These are phyloP conservation scores for Nannobrachium achirus DNA, from an alignment of 2,113 vertebrate genomes.

Conservation along the genomic window DNA sequence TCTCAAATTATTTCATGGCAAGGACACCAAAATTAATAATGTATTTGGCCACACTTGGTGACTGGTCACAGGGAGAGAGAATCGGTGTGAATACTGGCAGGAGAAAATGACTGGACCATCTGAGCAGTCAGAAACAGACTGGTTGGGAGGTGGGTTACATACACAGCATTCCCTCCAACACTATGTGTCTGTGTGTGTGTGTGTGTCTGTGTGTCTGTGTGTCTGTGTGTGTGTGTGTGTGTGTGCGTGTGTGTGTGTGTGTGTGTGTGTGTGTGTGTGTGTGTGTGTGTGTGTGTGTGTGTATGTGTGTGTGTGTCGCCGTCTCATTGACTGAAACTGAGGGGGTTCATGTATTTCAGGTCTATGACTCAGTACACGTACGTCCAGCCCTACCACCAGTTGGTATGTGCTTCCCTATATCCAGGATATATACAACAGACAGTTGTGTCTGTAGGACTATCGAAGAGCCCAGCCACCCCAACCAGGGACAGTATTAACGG, in stretches of 20 bases:
- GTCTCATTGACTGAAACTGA: no score
- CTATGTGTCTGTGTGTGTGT: conserved; percentile 8
- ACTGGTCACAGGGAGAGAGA: conserved; percentile 38
- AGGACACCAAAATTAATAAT: not conserved
- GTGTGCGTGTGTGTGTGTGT: no score
- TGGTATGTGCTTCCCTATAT: no score
- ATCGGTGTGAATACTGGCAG: conserved; percentile 54
- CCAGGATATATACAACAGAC: no score
- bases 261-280: conserved; percentile 10
- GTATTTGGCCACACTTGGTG: conserved; percentile 40
- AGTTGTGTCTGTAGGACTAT: no score
- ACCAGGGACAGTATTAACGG: no score
- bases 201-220: conserved; percentile 9
- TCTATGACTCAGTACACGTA: no score
- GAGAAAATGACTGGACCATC: conserved; percentile 48
- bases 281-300: conserved; percentile 10
- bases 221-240: conserved; percentile 24
- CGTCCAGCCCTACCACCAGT: no score
- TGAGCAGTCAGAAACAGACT: conserved; percentile 40
- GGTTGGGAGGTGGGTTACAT: conserved; percentile 16
- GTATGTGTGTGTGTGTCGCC: conserved; percentile 13
- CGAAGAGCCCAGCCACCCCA: no score
- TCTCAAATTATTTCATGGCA: no score
- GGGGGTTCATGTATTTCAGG: no score
- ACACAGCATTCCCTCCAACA: conserved; percentile 26